Evolutionary conservation across 1,140 invertebrate genomes (phyloP), one percentile per base, ranked within the genome.

Genomic region (Octopus sinensis): DNA sequence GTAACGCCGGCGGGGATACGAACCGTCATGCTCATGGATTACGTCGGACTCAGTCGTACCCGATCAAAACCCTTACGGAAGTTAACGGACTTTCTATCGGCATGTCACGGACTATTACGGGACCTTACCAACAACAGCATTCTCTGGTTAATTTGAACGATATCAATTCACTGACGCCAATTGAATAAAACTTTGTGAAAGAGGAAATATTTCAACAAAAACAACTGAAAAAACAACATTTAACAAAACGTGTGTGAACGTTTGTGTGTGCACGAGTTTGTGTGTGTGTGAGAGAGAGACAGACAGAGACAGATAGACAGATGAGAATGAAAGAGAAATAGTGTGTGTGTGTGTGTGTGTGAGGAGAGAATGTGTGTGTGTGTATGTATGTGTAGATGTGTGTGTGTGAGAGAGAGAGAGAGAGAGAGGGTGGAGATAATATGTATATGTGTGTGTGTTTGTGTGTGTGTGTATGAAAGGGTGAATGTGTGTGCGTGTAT

Each of bases 21-120:
- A 43, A 12, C 23, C 23, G 52, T 17, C 76, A n/a, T 7, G 30
- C 30, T n/a, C 76, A 6, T 13, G 76, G 76, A 51, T 53, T 77
- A 53, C 76, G 76, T 13, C n/a, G 76, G 43, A 77, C 76, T 5
- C 76, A 77, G 76, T 77, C 76, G 5, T 77, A 52, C 52, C 76
- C 76, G 76, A 53, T 51, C n/a, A 77, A 77, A 17, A 53, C 76
- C 6, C 17, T 77, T 4, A n/a, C 76, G 23, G 43, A 77, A 17
- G 6, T 53, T 17, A 77, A 77, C 30, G 76, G 76, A 52, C 5
- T 77, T n/a, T 6, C 76, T 5, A 17, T 77, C 17, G 76, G n/a
- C 5, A 9, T 77, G 30, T 51, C 76, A 5, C n/a, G 52, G 76
- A 77, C 76, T 53, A 53, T 77, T 51, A 77, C 17, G 6, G 76